Base-by-base conservation (phyloP, 2,797 vertebrate genomes). In the Sebastes umbrosus region DNA sequence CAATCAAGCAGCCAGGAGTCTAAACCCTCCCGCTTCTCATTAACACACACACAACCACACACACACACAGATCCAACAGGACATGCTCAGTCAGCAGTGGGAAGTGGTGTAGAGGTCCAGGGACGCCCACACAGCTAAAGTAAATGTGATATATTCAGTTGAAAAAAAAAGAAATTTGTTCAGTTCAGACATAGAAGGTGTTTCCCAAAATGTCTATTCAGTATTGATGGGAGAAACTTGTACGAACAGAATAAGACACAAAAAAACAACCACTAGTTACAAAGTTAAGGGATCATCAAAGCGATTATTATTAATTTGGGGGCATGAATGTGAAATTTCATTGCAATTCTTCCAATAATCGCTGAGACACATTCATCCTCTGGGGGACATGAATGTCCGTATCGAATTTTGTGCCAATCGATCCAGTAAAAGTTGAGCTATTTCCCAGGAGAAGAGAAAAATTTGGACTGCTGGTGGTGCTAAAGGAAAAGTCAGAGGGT, bases 31-130 rank as follows among this genome's bases (percentile, higher is more conserved):
- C 77, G 75, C 79, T 77, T 84, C 69, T 78, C 80, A 60, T 59
- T 20, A 52, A 85, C 72, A 64, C 74, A 24, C 71, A 74, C 50
- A 63, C 36, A 39, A 39, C 36, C 12, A 39, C 36, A 39, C 12
- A 4, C 36, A 39, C 60, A 77, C 55, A 63, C 72, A 77, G 50
- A 46, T 31, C 22, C 55, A 70, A 93, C 92, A 94, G 93, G 92
- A 95, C 86, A 91, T 94, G 83, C 93, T 94, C 82, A 79, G 65
- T 71, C 83, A 57, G 12, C 14, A 76, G 62, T 70, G 11, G 86
- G 82, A 55, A 62, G 78, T 69, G 63, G 75, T 65, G 24, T 36
- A 50, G 27, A 36, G 55, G 64, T 86, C 6, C 77, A 89, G 82
- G 39, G 80, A 86, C 18, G 36, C 66, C 55, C 63, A 65, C 55